Evolutionary conservation across 2,888 invertebrate species (phyloP), one percentile per base, ranked within the genome.

Genomic region (Metallyticus violacea): DNA sequence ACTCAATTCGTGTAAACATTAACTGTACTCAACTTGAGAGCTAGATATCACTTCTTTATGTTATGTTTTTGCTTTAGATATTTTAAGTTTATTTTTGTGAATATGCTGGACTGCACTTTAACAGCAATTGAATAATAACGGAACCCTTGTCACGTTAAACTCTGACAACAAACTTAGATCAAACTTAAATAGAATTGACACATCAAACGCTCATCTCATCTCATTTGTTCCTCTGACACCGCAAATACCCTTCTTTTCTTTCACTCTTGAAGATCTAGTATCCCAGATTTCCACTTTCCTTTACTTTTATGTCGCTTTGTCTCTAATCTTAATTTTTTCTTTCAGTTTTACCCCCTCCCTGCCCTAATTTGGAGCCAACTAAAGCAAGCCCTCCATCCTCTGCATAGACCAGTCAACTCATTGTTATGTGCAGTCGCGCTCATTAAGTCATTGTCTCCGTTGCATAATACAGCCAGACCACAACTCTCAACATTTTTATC

Each of bases 381-480:
- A 30, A 80, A 7, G 27, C 29, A 27, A 80, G 80, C n/a, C 6
- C 15, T 80, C 29, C 28, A 80, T 22, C n/a, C 80, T 22, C 7
- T 15, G n/a, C 15, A 5, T 2, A 7, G 40, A 9, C 22, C 40
- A 62, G 15, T 4, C 2, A 15, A 22, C 40, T 62, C 81, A 81
- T 81, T 81, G 81, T 81, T 81, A 40, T 81, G 81, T 40, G 40
- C 28, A 4, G 40, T 30, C 30, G 30, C 25, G 62, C 40, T 81
- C 81, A 40, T 81, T 81, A 81, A 81, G 62, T 81, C 81, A 81
- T 81, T 81, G 81, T 81, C 62, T 81, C n/a, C 26, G 26, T 81
- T 62, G 30, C 62, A 81, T 81, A 81, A 81, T 62, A 7, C n/a
- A 62, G 81, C 40, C 40, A 62, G 40, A 15, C 40, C 40, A 62